Evolutionary conservation across 2,797 vertebrate genomes (phyloP).

Genomic region (Syndactyla subalaris): DNA sequence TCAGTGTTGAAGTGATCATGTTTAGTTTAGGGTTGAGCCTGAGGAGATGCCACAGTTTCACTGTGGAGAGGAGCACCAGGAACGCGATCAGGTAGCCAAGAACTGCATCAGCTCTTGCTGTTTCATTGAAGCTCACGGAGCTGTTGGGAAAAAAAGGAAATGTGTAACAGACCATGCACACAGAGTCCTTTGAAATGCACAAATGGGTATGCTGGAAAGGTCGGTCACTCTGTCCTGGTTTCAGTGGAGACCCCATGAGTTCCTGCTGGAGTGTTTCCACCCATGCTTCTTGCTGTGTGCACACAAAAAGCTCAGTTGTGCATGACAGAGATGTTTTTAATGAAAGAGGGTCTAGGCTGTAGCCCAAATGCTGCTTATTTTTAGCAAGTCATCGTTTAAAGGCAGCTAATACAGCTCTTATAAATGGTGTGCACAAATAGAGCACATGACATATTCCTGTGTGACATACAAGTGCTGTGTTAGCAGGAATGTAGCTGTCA

Average conservation of each 20-base stretch:
- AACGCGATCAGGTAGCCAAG: slow-evolving; percentile 94
- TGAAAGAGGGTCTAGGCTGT: not conserved
- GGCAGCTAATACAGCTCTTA: not conserved
- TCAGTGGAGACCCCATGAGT: not conserved
- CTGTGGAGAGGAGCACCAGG: slow-evolving; percentile 90
- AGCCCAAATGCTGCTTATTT: not conserved
- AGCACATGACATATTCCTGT: not conserved
- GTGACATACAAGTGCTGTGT: not conserved
- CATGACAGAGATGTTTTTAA: not conserved
- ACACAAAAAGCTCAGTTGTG: not conserved
- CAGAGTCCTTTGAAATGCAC: not conserved
- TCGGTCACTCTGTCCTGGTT: not conserved
- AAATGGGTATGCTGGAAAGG: not conserved
- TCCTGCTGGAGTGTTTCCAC: not conserved
- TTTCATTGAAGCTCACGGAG: slow-evolving; percentile 90
- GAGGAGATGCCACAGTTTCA: slow-evolving; percentile 96
- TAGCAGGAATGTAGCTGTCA: not conserved
- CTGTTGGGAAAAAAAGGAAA: slow-evolving; percentile 67
- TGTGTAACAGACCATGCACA: not conserved
- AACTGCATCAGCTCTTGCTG: slow-evolving; percentile 86
- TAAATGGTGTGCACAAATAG: not conserved
- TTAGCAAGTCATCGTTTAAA: not conserved
- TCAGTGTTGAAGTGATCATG: slow-evolving; percentile 91
- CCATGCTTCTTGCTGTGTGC: not conserved
- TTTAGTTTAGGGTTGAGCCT: slow-evolving; percentile 93